Percentiles rank a stretch among this genome's conserved stretches.
These are phyloP conservation scores for Coleophora flavipennella DNA, from an alignment of 2,888 invertebrate genomes.

Conservation along the genomic window DNA sequence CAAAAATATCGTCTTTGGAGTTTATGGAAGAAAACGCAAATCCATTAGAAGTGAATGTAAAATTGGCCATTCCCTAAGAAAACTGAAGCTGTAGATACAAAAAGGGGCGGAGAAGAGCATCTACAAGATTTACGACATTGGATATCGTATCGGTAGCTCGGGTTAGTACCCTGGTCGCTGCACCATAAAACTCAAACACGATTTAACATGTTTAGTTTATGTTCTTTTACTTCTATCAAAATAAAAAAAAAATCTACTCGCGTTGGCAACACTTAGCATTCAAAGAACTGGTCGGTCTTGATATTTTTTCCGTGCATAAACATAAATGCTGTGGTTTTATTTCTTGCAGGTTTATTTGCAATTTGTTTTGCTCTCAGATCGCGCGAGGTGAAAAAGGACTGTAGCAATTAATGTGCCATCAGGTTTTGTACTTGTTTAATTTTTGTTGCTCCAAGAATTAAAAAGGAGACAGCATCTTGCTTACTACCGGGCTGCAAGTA, in stretches of 20 bases:
- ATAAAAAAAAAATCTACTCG: conserved; percentile 2
- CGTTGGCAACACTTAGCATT: too few species aligned
- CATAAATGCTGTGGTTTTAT: conserved; percentile 20
- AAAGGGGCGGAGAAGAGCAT: conserved; percentile 25
- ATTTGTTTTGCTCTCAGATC: conserved; percentile 21
- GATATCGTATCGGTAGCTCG: conserved; percentile 27
- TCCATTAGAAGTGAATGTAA: conserved; percentile 9
- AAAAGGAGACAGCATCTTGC: too few species aligned
- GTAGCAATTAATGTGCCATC: conserved; percentile 25
- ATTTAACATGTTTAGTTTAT: conserved; percentile 15
- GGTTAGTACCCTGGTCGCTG: conserved; percentile 33
- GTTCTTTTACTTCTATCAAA: conserved; percentile 27
- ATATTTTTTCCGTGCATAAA: conserved; percentile 35
- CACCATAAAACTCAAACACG: conserved; percentile 30
- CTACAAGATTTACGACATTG: conserved; percentile 42
- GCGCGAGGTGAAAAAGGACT: conserved; percentile 22
- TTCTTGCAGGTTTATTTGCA: conserved; percentile 24
- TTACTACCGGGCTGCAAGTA: too few species aligned
- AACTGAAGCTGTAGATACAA: too few species aligned
- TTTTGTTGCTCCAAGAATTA: conserved; percentile 1
- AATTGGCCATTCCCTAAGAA: too few species aligned
- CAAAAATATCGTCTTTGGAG: too few species aligned
- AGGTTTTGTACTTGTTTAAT: conserved; percentile 15
- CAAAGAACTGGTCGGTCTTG: conserved; percentile 14
- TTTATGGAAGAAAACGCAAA: too few species aligned